These are phyloP conservation scores for Catagonus wagneri DNA, from an alignment of 2,113 vertebrate genomes.

Conservation along the genomic window DNA sequence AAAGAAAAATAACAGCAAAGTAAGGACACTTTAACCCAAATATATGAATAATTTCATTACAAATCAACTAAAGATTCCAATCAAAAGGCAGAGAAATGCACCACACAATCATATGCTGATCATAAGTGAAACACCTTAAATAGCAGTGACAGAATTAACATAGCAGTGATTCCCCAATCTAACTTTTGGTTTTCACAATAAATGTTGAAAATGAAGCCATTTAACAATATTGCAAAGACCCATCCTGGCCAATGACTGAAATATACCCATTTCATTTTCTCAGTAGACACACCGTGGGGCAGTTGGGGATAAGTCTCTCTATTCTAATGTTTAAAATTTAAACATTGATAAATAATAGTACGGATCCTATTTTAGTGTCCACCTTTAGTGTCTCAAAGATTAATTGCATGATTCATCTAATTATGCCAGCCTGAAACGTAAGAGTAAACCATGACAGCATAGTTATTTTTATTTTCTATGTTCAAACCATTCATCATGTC, in stretches of 20 bases:
- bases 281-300: background rate
- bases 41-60: background rate
- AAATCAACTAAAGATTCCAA: background rate
- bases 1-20: background rate
- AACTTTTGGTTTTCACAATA: background rate
- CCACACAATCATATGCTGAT: background rate
- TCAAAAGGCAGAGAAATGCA: background rate
- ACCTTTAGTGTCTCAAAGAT: background rate
- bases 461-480: background rate
- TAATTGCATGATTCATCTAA: background rate
- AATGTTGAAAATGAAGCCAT: background rate
- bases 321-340: background rate
- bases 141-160: background rate
- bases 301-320: fast-evolving
- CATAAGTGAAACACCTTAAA: background rate
- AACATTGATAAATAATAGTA: background rate
- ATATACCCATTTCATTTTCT: background rate
- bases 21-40: background rate
- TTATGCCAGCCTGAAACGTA: background rate
- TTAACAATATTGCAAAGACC: too few species aligned
- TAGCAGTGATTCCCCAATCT: background rate
- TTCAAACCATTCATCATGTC: background rate
- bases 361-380: background rate
- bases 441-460: background rate
- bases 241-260: background rate